A percentile compares a stretch with the other conserved stretches of the same genome.
Evolutionary conservation across 2,888 invertebrate genomes (phyloP).

Genomic region (Globia sparganii): DNA sequence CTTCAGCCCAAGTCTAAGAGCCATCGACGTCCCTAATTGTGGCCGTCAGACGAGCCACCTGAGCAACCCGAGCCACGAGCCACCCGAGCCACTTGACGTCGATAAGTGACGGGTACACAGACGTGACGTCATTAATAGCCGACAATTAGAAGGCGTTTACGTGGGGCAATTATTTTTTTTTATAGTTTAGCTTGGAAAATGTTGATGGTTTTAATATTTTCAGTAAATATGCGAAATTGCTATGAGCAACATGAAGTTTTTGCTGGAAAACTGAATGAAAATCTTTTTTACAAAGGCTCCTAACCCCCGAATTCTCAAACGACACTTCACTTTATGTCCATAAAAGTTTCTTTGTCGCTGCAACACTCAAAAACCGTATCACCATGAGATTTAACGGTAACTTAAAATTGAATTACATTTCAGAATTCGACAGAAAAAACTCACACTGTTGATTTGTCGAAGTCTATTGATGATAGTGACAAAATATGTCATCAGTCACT

Average conservation of each 20-base stretch:
- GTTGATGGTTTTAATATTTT: not conserved
- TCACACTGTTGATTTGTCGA: not conserved
- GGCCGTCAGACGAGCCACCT: slow-evolving; percentile 55
- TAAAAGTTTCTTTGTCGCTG: not conserved
- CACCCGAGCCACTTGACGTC: slow-evolving; percentile 58
- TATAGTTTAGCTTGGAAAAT: slow-evolving; percentile 15
- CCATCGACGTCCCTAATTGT: slow-evolving; percentile 60
- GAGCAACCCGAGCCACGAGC: slow-evolving; percentile 43
- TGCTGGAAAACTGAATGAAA: not conserved
- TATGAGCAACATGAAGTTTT: not conserved
- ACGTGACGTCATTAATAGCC: slow-evolving; percentile 48
- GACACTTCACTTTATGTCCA: not conserved
- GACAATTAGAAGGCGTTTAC: slow-evolving; percentile 42
- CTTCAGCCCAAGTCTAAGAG: slow-evolving; percentile 52
- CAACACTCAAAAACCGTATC: no score
- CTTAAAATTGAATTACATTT: not conserved
- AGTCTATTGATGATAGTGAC: not conserved
- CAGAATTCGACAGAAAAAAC: not conserved
- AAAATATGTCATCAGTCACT: not conserved
- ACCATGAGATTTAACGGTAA: not conserved
- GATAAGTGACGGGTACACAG: slow-evolving; percentile 57
- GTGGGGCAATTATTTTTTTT: slow-evolving; percentile 36
- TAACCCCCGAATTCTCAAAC: not conserved
- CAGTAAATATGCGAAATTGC: not conserved
- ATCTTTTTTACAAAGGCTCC: not conserved